Evolutionary conservation across 2,888 invertebrate species (phyloP), one percentile per base, ranked within the genome.

Genomic region (Lithophane socia): DNA sequence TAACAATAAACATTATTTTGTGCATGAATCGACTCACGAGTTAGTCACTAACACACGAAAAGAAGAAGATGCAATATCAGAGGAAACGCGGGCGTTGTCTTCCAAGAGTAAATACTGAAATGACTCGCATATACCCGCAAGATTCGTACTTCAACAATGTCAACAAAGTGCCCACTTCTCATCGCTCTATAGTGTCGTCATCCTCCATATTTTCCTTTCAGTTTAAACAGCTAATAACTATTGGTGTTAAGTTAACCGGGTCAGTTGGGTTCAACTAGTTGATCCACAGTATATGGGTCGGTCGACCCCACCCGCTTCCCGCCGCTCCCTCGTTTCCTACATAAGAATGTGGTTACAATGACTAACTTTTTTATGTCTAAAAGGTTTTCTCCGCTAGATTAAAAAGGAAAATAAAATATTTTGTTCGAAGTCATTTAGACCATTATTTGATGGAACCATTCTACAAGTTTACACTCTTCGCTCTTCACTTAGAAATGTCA

Each of bases 321-420:
- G 82, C 71, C 89, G 76, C 89, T 72, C 90, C 91, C 91, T 83
- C 79, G 75, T 81, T 86, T 88, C 87, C 88, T 81, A 86, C 75
- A 10, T 77, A 73, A 80, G 75, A 54, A 68, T 58, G 71, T 63
- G 80, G 82, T 75, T 75, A 87, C 79, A 78, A 61, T 79, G 76
- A 24, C 74, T 44, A 56, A 18, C 42, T 58, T 60, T 72, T 56
- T 77, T 49, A 65, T 74, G 5, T 18, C 58, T 79, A 49, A 64
- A 68, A 67, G 56, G 60, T 75, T 80, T 71, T 42, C 18, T 65
- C 49, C 60, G 21, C 16, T 64, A 58, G n/a, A 54, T 37, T 37
- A n/a, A 24, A 67, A 52, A n/a, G n/a, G 54, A n/a, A 44, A 73
- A 73, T 73, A 29, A 29, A 29, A 37, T 24, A n/a, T n/a, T 58